Base-by-base conservation (phyloP, 2,113 vertebrate species). In the Salminus brasiliensis region DNA sequence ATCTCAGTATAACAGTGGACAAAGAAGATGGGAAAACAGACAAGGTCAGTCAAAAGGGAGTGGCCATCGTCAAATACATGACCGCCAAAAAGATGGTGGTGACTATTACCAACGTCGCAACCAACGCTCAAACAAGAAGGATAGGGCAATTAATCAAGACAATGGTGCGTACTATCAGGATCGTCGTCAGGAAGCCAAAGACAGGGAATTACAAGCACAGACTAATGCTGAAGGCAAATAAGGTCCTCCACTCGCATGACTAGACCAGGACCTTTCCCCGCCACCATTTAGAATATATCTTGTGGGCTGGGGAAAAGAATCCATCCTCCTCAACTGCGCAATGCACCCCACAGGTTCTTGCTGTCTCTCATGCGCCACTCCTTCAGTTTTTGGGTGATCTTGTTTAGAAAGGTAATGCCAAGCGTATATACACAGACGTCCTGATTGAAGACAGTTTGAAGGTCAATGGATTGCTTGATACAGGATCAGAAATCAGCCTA, bases 361-460 rank as follows among this genome's bases (percentile, higher is more conserved):
- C 2, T 3, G 52, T n/a, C 23, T 53, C 21, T 1, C 23, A 9
- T 27, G 4, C 47, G 13, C 47, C 27, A 21, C 47, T 72, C 15
- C 7, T 55, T 45, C 72, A 74, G 32, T 60, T 74, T n/a, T 21
- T 62, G n/a, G 55, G 55, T 13, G 47, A 73, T 9, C 47, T 73
- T 10, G 15, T 73, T 2, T 16, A 32, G 16, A 30, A 73, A 12
- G 52, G 71, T 11, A 57, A 73, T 10, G 18, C 52, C 29, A 72
- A 72, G 30, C 30, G 25, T 29, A 53, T 72, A 5, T 72, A 53
- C 27, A 29, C 25, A 6, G 21, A 16, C 7, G 27, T 72, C 5
- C 9, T 70, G 9, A 18, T 36, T 59, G 21, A 59, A n/a, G 18
- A 59, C 21, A 55, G 32, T 6, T 6, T 74, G 21, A 29, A 27